Conservation (phyloP, 2,888 invertebrate species). For the Diplolepis rosae region DNA sequence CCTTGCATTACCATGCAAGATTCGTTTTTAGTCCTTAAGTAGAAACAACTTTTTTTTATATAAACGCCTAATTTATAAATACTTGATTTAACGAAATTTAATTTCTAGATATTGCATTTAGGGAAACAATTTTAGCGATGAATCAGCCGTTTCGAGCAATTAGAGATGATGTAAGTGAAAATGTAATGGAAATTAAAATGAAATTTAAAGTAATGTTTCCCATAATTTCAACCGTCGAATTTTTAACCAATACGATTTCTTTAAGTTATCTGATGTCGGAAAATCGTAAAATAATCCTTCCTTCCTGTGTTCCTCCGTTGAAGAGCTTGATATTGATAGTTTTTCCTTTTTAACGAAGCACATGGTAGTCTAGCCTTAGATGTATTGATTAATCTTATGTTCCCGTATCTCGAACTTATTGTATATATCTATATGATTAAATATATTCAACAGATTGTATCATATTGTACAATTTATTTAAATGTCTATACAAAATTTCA, state of each 20-base stretch:
- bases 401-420: conserved; percentile 14
- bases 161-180: not conserved
- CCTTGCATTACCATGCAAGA: conserved; percentile 3
- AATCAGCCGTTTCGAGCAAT: not conserved
- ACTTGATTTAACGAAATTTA: not conserved
- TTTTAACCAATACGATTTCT: not conserved
- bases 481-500: not conserved
- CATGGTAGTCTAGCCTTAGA: conserved; percentile 17
- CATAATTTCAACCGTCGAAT: not conserved
- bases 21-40: not conserved
- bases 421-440: conserved; percentile 22
- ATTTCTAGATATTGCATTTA: not conserved
- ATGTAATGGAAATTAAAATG: no score
- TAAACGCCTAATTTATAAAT: no score
- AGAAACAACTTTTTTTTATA: no score
- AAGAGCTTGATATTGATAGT: conserved; percentile 18
- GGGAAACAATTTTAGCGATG: not conserved
- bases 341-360: conserved; percentile 4
- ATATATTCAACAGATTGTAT: not conserved
- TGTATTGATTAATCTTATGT: conserved; percentile 15
- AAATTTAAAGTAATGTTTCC: conserved; percentile 3
- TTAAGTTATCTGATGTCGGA: conserved; percentile 2
- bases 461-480: not conserved
- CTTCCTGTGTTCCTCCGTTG: conserved; percentile 18
- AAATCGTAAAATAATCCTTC: conserved; percentile 18